Base-by-base conservation (phyloP, 2,113 vertebrate species). In the Procapra przewalskii region DNA sequence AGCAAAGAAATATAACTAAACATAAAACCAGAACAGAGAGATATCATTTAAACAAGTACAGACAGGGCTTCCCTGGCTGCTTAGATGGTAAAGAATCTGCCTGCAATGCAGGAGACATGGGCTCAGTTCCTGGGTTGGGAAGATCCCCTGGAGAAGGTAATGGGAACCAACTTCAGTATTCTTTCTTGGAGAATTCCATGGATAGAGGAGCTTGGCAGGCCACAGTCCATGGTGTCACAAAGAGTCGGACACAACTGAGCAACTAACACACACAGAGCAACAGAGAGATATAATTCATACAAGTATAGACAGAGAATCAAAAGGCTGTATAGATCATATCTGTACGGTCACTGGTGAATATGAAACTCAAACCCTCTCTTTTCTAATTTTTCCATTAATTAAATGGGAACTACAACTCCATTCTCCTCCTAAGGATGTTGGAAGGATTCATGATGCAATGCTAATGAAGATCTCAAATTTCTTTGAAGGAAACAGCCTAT, bases 391-490 rank as follows among this genome's bases (percentile, higher is more conserved):
- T 88, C 85, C 45, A 50, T 95, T 95, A 79, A 60, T 95, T 95
- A 96, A 96, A 86, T 95, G 59, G 80, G 48, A 59, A 94, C 64
- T 92, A 84, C 97, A 97, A 93, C 36, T 75, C 71, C 71, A 82
- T 82, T 95, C 88, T 95, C n/a, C 45, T 62, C 60, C 48, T 48
- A 83, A 77, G n/a, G 27, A 85, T 59, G 54, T 57, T 94, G 45
- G 54, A 93, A 87, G 62, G 50, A 87, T 96, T 64, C 71, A 67
- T 67, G 90, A 96, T 80, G 83, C 59, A 94, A 86, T 88, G 64
- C 82, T 94, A 96, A 89, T 55, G 52, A 97, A 97, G 84, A 84
- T 96, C 62, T 93, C 45, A 7, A 81, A 88, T 50, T 86, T 67
- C 83, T 90, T 90, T 89, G 90, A 97, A 50, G 80, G 88, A 90